Base-by-base conservation (phyloP, 2,888 invertebrate species). In the Limnephilus marmoratus region DNA sequence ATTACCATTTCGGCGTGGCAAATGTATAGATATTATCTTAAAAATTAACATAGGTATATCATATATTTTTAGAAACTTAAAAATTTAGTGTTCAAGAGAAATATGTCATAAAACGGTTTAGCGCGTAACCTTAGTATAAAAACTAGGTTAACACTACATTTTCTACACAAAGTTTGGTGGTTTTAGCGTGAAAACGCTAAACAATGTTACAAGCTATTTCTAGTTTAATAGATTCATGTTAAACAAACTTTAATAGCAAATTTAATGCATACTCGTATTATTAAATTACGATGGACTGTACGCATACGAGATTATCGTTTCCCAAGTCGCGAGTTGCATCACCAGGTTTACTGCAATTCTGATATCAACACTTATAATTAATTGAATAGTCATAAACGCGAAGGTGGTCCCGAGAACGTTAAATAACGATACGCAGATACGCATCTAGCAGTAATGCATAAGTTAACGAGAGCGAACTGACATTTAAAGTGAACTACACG, bases 381-480 rank as follows among this genome's bases (percentile, higher is more conserved):
- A 68, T 68, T 24, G 53, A 68, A 68, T 68, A 24, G 53, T 68
- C 83, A 18, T 83, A 29, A 83, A 31, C 18, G 31, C 18, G 83
- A 83, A 24, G 83, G 83, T 83, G 83, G 83, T 31, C 83, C 29
- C 34, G 83, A 34, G 83, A 31, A 83, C 83, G 34, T 34, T 31
- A 31, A 34, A 31, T 83, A 83, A 18, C 83, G 34, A 83, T 29
- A 83, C 34, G 18, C 1, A 12, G 31, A 82, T 29, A 31, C 29
- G 29, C 34, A 82, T 82, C 82, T 83, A 31, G 34, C 11, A 31
- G 31, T 83, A 83, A 83, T 83, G 83, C 15, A 83, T 83, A 37
- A 15, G 18, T 83, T 34, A 83, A 83, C 83, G 83, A 83, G 83
- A 31, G 9, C 5, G 29, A 37, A 83, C 83, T 29, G 83, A 83